Base-by-base conservation (phyloP, 1,140 invertebrate genomes). In the Nylanderia fulva region DNA sequence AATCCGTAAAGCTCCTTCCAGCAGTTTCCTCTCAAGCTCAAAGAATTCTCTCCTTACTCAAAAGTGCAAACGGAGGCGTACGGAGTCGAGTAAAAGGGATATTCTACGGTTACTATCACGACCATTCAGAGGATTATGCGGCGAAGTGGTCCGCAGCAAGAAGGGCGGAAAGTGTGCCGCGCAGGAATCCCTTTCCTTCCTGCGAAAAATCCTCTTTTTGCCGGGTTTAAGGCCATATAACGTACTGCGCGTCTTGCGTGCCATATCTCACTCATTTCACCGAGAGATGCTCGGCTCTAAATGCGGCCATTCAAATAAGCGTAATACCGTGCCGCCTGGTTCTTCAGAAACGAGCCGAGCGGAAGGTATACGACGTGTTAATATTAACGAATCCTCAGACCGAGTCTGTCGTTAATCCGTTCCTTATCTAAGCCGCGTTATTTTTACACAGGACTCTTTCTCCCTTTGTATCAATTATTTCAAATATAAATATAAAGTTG, bases 231-330 rank as follows among this genome's bases (percentile, higher is more conserved):
- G 45, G 27, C 71, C 13, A 21, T 48, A 48, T 87, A 79, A 74
- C 71, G 72, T 72, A 69, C 33, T 54, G 45, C 68, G 60, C 33
- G 8, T 61, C 75, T 58, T 61, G 42, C 52, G 52, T 69, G 76
- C 39, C 63, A 54, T 82, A 54, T 63, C 45, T 85, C 76, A 80
- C 76, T 85, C 84, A 54, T 85, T 82, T 82, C 56, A n/a, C 64
- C n/a, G n/a, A n/a, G 64, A 68, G 63, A 69, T 27, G 80, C 45
- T 29, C 71, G 13, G 1, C 2, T n/a, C n/a, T 68, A 68, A 79
- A 85, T 33, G 42, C 39, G 52, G 11, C 33, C 29, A 66, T 72
- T 85, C 58, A 85, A 85, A 85, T 52, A 36, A 74, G 27, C 74
- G 42, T 66, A 77, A 77, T 77, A 15, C 60, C 24, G 9, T 21